Conservation (phyloP, 2,113 vertebrate genomes). For the Alces alces region DNA sequence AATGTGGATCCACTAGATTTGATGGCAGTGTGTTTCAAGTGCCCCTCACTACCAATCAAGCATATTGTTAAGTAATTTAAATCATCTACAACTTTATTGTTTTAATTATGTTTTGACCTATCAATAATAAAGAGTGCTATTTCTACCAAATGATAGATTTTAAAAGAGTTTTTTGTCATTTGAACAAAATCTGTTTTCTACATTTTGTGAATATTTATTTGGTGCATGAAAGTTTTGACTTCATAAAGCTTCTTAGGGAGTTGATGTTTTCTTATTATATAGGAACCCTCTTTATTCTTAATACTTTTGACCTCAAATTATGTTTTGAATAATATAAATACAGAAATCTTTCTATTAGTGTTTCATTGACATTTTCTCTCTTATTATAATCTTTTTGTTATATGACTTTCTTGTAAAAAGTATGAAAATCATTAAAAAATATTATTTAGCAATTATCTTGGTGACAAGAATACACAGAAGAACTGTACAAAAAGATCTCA, state of each 20-base stretch:
- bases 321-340: not conserved
- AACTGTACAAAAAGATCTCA: not conserved
- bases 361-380: not conserved
- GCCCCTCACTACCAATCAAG: not conserved
- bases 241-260: not conserved
- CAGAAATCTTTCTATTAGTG: not conserved
- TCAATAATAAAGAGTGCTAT: not conserved
- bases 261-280: not conserved
- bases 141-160: not conserved
- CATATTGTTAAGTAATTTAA: not conserved
- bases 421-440: not conserved
- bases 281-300: not conserved
- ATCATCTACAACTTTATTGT: not conserved
- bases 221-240: not conserved
- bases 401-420: not conserved
- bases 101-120: not conserved
- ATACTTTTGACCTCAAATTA: not conserved
- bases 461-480: not conserved
- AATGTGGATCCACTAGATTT: not conserved
- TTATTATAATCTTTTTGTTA: not conserved
- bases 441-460: not conserved
- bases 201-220: not conserved
- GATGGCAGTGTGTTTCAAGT: not conserved
- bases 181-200: not conserved
- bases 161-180: not conserved